Evolutionary conservation across 1,140 invertebrate genomes (phyloP).

Genomic region (Halesus radiatus): DNA sequence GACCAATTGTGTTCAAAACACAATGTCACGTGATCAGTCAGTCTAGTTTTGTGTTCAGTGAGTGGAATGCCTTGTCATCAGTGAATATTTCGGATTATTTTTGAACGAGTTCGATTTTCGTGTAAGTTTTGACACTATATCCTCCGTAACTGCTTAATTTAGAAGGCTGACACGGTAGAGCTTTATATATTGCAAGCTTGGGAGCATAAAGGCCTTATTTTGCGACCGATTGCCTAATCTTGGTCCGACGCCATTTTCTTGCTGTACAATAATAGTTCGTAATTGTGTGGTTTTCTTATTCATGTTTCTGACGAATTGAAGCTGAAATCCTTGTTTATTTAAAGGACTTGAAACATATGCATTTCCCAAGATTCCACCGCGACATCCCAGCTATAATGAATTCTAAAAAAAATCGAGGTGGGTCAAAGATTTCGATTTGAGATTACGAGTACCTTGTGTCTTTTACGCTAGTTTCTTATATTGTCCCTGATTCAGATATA

Average conservation of each 20-base stretch:
- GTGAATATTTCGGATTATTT: conserved; percentile 67
- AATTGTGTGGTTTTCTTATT: conserved; percentile 36
- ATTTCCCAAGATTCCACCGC: neutral
- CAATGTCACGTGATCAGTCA: conserved; percentile 66
- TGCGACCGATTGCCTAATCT: conserved; percentile 58
- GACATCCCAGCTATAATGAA: neutral
- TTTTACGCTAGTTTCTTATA: neutral
- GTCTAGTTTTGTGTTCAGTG: conserved; percentile 71
- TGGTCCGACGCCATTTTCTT: conserved; percentile 71
- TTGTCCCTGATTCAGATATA: neutral
- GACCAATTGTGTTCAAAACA: conserved; percentile 52
- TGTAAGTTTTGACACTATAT: conserved; percentile 52
- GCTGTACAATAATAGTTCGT: conserved; percentile 57
- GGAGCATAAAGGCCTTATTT: conserved; percentile 58
- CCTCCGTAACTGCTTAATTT: neutral
- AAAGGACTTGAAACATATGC: neutral
- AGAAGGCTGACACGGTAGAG: neutral
- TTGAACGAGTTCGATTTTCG: conserved; percentile 61
- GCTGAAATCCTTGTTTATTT: neutral
- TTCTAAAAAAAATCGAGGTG: conserved; percentile 40
- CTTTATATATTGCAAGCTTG: conserved; percentile 42
- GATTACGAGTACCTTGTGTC: conserved; percentile 11
- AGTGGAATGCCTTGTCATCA: conserved; percentile 72
- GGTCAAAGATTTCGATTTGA: conserved; percentile 37
- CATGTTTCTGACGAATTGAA: neutral